A percentile compares a stretch with the other conserved stretches of the same genome.
Evolutionary conservation across 2,113 vertebrate genomes (phyloP).

Genomic region (Neolamprologus toae): DNA sequence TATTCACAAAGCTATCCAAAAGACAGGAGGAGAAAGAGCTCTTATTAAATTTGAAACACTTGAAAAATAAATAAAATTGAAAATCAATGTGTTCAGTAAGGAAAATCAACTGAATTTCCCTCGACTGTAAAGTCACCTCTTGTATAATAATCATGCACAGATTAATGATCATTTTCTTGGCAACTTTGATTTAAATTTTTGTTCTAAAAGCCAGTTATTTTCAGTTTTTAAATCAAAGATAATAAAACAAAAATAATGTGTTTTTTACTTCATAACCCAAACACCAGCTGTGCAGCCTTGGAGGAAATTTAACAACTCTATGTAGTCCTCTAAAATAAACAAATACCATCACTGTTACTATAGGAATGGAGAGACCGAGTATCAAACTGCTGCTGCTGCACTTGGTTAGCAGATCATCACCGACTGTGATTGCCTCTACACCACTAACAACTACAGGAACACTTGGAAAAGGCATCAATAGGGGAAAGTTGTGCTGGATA

Average conservation of each 20-base stretch:
- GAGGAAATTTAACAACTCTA: not conserved
- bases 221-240: not conserved
- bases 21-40: not conserved
- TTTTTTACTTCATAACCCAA: not conserved
- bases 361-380: not conserved
- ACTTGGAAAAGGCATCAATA: not conserved
- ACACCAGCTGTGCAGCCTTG: not conserved
- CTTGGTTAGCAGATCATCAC: not conserved
- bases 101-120: not conserved
- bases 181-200: not conserved
- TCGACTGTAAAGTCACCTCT: not conserved
- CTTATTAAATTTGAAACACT: not conserved
- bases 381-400: not conserved
- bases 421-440: not conserved
- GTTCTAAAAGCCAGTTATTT: not conserved
- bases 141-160: not conserved
- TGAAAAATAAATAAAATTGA: not conserved
- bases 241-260: fast-evolving
- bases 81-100: not conserved
- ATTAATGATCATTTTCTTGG: not conserved
- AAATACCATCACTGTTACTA: not conserved
- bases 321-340: fast-evolving
- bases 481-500: fast-evolving
- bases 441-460: not conserved
- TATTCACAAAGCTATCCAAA: conserved; percentile 44